A percentile compares a stretch with the other conserved stretches of the same genome.
Evolutionary conservation across 2,113 vertebrate genomes (phyloP).

Genomic region (Chauna torquata): DNA sequence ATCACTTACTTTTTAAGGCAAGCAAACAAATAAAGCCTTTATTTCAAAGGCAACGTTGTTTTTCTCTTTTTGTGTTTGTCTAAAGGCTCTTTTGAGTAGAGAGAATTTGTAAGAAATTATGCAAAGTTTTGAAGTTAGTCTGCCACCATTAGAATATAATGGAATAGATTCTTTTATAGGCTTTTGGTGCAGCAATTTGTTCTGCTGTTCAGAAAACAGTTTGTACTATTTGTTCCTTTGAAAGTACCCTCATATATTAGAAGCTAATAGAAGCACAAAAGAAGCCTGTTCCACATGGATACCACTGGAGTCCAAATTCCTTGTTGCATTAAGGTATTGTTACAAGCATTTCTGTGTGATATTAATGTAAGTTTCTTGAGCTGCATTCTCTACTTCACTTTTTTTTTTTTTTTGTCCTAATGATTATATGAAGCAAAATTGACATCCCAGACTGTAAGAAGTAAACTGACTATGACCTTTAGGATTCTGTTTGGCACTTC

Average conservation of each 20-base stretch:
- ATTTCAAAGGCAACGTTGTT: background rate
- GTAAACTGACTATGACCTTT: conserved; percentile 14
- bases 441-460: background rate
- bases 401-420: conserved; percentile 1
- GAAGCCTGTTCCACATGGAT: background rate
- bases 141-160: background rate
- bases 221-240: background rate
- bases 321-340: background rate
- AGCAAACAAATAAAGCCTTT: background rate
- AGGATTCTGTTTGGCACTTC: conserved; percentile 27
- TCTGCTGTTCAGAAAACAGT: background rate
- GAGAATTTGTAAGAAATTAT: background rate
- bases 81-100: background rate
- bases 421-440: background rate
- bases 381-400: background rate
- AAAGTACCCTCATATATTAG: background rate
- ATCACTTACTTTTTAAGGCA: background rate
- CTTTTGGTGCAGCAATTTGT: background rate
- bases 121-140: background rate
- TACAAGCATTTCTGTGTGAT: background rate
- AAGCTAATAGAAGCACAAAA: background rate
- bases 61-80: background rate
- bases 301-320: background rate
- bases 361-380: background rate
- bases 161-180: background rate